Evolutionary conservation across 2,113 vertebrate species (phyloP), one percentile per base, ranked within the genome.

Genomic region (Gallinago undulata): DNA sequence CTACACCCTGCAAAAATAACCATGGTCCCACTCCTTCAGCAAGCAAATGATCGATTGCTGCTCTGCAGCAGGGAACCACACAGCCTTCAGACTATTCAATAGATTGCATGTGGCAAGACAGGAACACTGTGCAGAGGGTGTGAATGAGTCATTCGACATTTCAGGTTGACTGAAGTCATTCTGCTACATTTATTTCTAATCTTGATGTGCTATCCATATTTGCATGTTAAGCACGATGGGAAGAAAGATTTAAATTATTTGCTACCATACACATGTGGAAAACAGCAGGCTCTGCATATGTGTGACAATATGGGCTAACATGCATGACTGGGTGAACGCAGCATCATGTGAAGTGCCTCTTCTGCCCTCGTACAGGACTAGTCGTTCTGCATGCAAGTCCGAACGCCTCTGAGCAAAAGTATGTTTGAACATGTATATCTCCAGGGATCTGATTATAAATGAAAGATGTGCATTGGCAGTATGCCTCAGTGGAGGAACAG

Each of bases 121-220:
- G 89, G 92, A 98, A 93, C 89, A 39, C 91, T 67, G 72, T 13
- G 91, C 94, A 95, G 94, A 97, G 97, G 93, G 60, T 96, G 86
- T 64, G 94, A 97, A 97, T 98, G 98, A 98, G 96, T 98, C 98
- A 98, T 84, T 84, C 6, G 87, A 86, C 96, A 97, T 98, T 97
- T 98, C 97, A 95, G 97, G 96, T 97, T 97, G 97, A 97, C 97
- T 97, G 96, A 96, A 96, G 94, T 95, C 13, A 93, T 95, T 97
- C 83, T 96, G 96, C 76, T 93, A 79, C 93, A 93, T 97, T 98
- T 98, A 96, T 97, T 98, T 97, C 85, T 86, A 96, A 98, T 97
- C 94, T 96, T 85, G 94, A 97, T 93, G 87, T 84, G 87, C 90
- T 97, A 97, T 94, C 96, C 90, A 79, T 19, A 80, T 93, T 98